A percentile compares a stretch with the other conserved stretches of the same genome.
Evolutionary conservation across 2,797 vertebrate species (phyloP).

Genomic region (Netta rufina): DNA sequence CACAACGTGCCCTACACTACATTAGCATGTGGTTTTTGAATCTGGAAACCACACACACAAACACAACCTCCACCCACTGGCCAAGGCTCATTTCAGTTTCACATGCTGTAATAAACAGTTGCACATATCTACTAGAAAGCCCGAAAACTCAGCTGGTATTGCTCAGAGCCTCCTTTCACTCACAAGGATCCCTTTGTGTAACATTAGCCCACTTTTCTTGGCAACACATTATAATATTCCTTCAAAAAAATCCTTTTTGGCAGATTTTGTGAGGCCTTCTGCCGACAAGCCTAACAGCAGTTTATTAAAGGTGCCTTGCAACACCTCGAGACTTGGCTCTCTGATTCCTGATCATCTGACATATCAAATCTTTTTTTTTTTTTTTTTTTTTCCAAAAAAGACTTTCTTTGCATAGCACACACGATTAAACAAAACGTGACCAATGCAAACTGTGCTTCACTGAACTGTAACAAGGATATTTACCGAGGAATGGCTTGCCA

Average conservation of each 20-base stretch:
- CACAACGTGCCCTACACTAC: background rate
- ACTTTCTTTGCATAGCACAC: background rate
- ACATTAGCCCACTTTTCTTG: background rate
- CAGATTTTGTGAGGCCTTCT: background rate
- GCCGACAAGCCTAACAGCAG: background rate
- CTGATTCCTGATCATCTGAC: background rate
- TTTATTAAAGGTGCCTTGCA: background rate
- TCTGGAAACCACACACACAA: background rate
- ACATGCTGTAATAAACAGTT: background rate
- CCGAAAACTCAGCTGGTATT: background rate
- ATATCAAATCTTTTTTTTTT: background rate
- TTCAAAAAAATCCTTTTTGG: background rate
- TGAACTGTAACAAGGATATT: background rate
- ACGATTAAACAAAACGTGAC: background rate
- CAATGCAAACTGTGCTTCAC: background rate
- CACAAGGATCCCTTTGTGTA: background rate
- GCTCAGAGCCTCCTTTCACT: background rate
- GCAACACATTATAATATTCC: background rate
- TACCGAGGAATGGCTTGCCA: background rate
- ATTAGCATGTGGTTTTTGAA: background rate
- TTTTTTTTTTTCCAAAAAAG: background rate
- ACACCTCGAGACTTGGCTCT: background rate
- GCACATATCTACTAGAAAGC: background rate
- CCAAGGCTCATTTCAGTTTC: background rate
- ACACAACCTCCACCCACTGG: background rate